Evolutionary conservation across 2,797 vertebrate species (phyloP).

Genomic region (Hippoglossus hippoglossus): DNA sequence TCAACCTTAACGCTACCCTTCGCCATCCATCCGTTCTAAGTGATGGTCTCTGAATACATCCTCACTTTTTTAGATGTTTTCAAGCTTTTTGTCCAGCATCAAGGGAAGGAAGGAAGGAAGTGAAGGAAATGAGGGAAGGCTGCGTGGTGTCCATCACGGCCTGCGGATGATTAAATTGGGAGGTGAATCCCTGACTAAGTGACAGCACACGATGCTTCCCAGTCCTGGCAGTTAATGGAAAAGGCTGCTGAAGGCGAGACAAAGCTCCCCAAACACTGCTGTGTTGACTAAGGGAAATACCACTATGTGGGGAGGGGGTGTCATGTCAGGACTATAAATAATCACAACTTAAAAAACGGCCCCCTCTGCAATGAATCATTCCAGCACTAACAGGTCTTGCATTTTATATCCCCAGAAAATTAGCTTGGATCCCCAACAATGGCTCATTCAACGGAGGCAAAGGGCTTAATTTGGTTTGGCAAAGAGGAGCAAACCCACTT

Average conservation of each 20-base stretch:
- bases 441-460: slow-evolving; percentile 55
- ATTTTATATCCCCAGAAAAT: slow-evolving; percentile 56
- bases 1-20: neutral
- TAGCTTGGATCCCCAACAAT: slow-evolving; percentile 70
- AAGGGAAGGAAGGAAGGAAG: neutral
- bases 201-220: slow-evolving; percentile 55
- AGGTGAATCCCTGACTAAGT: slow-evolving; percentile 39
- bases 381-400: slow-evolving; percentile 47
- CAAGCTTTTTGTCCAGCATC: neutral
- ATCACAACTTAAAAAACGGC: slow-evolving; percentile 72
- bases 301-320: slow-evolving; percentile 78
- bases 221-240: slow-evolving; percentile 66
- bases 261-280: slow-evolving; percentile 81
- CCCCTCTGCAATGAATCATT: slow-evolving; percentile 63
- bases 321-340: slow-evolving; percentile 81
- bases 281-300: slow-evolving; percentile 84
- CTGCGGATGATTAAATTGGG: slow-evolving; percentile 8
- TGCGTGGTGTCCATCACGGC: neutral
- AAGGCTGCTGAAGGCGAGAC: slow-evolving; percentile 65
- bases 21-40: neutral
- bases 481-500: slow-evolving; percentile 49
- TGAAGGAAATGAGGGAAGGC: no score
- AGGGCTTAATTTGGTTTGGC: slow-evolving; percentile 55
- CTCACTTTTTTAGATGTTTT: neutral
- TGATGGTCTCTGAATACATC: neutral